Evolutionary conservation across 1,140 invertebrate genomes (phyloP).

Genomic region (Eubasilissa regina): DNA sequence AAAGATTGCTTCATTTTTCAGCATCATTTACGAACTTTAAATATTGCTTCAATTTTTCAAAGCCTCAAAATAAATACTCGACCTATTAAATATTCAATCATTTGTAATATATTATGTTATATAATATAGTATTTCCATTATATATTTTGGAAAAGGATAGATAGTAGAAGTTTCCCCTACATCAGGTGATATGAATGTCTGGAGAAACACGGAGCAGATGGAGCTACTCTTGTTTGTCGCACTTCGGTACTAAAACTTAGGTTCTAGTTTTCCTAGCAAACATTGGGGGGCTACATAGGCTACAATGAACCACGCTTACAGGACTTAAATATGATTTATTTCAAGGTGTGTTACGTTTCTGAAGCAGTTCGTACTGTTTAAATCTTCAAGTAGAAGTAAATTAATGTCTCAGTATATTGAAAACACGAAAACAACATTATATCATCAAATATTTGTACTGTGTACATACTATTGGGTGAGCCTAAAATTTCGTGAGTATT

Average conservation of each 20-base stretch:
- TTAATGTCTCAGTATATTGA: not conserved
- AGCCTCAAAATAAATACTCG: too few relatives aligned
- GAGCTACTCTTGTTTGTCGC: not conserved
- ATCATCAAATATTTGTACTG: not conserved
- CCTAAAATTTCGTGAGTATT: not conserved
- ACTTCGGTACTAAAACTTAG: constrained; percentile 9
- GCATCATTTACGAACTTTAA: too few relatives aligned
- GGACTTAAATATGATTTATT: constrained; percentile 42
- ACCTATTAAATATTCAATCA: too few relatives aligned
- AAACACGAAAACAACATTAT: constrained; percentile 1
- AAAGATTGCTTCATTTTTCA: too few relatives aligned
- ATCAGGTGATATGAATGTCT: not conserved
- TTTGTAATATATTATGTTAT: too few relatives aligned
- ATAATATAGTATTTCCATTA: too few relatives aligned
- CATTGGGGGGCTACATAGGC: not conserved
- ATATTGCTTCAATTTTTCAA: too few relatives aligned
- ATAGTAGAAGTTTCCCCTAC: not conserved
- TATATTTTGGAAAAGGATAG: too few relatives aligned
- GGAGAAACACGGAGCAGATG: constrained; percentile 10
- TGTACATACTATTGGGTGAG: not conserved
- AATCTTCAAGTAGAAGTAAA: not conserved
- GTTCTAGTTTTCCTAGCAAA: constrained; percentile 29
- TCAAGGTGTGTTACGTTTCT: constrained; percentile 8
- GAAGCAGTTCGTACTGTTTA: not conserved
- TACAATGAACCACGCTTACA: constrained; percentile 4